These are phyloP conservation scores for Tuberolachnus salignus DNA, from an alignment of 2,888 invertebrate species.

Conservation along the genomic window DNA sequence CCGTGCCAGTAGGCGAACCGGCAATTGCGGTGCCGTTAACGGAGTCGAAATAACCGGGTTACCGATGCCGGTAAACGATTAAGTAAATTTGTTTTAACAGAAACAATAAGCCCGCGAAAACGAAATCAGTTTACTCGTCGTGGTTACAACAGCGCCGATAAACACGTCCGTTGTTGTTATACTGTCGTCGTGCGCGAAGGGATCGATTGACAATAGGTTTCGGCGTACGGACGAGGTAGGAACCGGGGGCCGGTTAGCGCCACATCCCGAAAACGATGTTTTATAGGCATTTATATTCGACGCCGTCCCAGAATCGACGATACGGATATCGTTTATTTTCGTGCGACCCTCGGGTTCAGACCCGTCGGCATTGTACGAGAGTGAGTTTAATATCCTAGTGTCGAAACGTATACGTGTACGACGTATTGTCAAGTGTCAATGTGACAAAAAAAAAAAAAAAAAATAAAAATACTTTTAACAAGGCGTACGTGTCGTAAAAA, in stretches of 20 bases:
- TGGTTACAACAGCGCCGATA: too few species aligned
- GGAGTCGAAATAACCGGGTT: too few species aligned
- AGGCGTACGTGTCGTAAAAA: background rate
- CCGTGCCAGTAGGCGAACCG: too few species aligned
- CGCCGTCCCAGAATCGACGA: background rate
- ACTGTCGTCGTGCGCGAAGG: background rate
- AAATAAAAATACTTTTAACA: too few species aligned
- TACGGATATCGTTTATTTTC: constrained; percentile 20
- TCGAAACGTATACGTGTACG: background rate
- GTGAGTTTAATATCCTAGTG: background rate
- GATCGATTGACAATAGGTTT: background rate
- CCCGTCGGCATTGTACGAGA: background rate
- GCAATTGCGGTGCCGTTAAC: too few species aligned
- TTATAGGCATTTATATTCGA: background rate
- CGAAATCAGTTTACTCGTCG: too few species aligned
- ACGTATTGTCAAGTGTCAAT: constrained; percentile 34
- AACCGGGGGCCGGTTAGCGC: constrained; percentile 7
- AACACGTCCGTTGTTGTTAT: background rate
- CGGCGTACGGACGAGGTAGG: background rate
- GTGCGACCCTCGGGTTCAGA: too few species aligned
- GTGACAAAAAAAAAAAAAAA: background rate
- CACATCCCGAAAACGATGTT: background rate
- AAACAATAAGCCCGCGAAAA: too few species aligned
- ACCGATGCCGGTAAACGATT: too few species aligned
- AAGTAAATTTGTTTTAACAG: too few species aligned